Base-by-base conservation (phyloP, 1,140 invertebrate species). In the Leptinotarsa texana region DNA sequence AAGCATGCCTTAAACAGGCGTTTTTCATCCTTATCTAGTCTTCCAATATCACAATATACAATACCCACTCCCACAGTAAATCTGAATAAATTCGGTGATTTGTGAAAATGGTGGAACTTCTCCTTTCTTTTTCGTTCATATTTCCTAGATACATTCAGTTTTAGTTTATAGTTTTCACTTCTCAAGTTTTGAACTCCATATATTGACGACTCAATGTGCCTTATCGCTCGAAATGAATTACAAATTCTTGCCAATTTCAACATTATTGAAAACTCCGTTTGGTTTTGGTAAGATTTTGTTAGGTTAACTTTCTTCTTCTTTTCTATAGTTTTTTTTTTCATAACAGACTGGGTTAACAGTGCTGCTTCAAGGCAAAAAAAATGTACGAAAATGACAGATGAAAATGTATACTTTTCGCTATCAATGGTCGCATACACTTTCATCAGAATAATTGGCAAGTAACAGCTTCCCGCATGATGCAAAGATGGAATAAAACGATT, bases 1-100 rank as follows among this genome's bases (percentile, higher is more conserved):
- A 90, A 88, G 11, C 89, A 90, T 70, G 91, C 90, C 79, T 87
- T 86, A 77, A 93, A 90, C 76, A 92, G 89, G 74, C 85, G 84
- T 81, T 89, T 91, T 21, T 82, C 75, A 69, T 73, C 71, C 42
- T 62, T 27, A 42, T 63, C 63, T 15, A 47, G 22, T 6, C 21
- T 13, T 11, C 5, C 33, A 4, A 51, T 47, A 65, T 73, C 71
- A 33, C 71, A 73, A 65, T 48, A 47, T 21, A 73, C 71, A 17
- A 65, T 48, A 4, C 71, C 62, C 18, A 62, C 17, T 17, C 61
- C 71, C 47, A 73, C 13, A 49, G 51, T 49, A n/a, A 65, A 63
- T 11, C 3, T 13, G n/a, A 57, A n/a, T 65, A 73, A 17, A 62
- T 18, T 27, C 11, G 6, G 18, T 21, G 63, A 42, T 65, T n/a